Conservation (phyloP, 2,797 vertebrate genomes). For the Babyrousa celebensis region DNA sequence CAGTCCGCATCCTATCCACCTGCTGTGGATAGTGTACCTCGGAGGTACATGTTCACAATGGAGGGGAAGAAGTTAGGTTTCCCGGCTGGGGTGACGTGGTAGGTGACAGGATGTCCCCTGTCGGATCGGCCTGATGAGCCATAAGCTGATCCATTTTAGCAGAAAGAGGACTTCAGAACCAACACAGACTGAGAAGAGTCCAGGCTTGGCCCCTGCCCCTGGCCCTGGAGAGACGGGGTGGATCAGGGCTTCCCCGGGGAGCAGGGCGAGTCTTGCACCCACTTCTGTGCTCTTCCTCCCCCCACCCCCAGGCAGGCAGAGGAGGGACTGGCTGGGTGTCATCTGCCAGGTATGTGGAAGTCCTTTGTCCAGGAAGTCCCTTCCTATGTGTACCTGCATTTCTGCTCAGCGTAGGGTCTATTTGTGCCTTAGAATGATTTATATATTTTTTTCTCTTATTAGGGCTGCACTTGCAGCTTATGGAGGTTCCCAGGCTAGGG, state of each 20-base stretch:
- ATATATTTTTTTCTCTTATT: no score
- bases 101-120: fast-evolving
- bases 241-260: background rate
- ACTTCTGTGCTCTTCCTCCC: no score
- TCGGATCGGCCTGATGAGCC: background rate
- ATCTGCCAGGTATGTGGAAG: background rate
- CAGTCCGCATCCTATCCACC: background rate
- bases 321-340: background rate
- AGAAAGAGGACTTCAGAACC: background rate
- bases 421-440: background rate
- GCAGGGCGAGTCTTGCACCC: no score
- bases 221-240: background rate
- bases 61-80: background rate
- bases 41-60: fast-evolving
- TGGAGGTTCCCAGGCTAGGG: no score
- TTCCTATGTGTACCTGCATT: background rate
- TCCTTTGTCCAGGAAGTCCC: background rate
- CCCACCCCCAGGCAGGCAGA: background rate
- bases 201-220: fast-evolving
- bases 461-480: no score
- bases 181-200: background rate
- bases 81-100: background rate
- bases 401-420: background rate
- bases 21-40: background rate
- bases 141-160: fast-evolving